Percentiles rank a stretch among this genome's conserved stretches.
phyloP scores from a whole-genome alignment of 1,140 invertebrate genomes.

The Scaptomyza hsui region DNA sequence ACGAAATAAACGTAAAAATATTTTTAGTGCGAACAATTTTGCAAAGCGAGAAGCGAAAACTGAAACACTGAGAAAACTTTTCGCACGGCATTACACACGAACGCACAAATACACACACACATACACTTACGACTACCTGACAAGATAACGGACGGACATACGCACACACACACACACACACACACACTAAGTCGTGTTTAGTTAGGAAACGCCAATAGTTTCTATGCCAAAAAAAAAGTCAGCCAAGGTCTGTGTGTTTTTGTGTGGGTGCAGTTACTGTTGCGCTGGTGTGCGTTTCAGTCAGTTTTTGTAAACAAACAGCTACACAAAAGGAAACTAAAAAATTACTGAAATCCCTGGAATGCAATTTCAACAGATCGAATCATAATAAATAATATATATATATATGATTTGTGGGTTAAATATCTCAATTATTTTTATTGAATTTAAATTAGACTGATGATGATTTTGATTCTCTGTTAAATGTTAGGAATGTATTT shows the following conservation, averaged over 20 bases:
- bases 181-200: conserved; percentile 50
- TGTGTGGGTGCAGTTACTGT: background rate
- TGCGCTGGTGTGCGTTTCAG: background rate
- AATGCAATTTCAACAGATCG: conserved; percentile 23
- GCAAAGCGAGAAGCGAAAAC: conserved; percentile 56
- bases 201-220: conserved; percentile 73
- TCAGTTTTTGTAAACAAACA: conserved; percentile 72
- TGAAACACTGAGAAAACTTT: conserved; percentile 65
- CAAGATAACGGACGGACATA: conserved; percentile 40
- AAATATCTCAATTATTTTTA: too few species aligned
- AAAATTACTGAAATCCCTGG: conserved; percentile 24
- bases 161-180: conserved; percentile 19
- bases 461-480: too few species aligned
- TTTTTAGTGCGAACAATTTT: conserved; percentile 75
- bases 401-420: too few species aligned
- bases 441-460: too few species aligned
- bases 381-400: conserved; percentile 2
- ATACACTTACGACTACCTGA: conserved; percentile 24
- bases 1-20: conserved; percentile 80
- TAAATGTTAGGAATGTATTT: too few species aligned
- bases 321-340: conserved; percentile 36
- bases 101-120: conserved; percentile 28
- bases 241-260: background rate
- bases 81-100: conserved; percentile 37
- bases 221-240: conserved; percentile 37